phyloP scores from a whole-genome alignment of 1,140 invertebrate genomes.

The Bombus superbus region DNA sequence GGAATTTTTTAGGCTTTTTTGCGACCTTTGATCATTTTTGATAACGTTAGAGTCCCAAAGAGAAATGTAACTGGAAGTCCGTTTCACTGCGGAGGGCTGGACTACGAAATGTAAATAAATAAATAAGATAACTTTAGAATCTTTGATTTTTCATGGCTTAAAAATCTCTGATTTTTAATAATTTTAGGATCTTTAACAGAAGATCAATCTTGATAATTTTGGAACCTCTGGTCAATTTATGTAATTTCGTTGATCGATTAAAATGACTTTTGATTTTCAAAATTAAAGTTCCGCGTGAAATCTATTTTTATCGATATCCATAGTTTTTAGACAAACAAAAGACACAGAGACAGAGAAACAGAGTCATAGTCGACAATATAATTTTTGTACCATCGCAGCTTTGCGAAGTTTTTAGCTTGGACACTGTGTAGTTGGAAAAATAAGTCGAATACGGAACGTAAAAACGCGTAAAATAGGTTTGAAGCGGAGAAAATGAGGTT shows the following conservation, averaged over 20 bases:
- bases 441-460: neutral
- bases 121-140: no score
- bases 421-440: neutral
- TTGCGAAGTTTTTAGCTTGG: no score
- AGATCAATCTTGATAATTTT: neutral
- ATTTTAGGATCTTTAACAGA: neutral
- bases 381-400: no score
- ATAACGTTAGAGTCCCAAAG: neutral
- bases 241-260: neutral
- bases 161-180: neutral
- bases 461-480: neutral
- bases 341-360: no score
- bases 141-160: no score
- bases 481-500: neutral
- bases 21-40: neutral
- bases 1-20: neutral
- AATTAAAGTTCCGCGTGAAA: no score
- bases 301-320: no score
- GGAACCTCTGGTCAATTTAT: neutral
- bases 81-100: fast-evolving
- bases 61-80: no score
- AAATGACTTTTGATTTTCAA: no score
- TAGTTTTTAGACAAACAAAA: no score
- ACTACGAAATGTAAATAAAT: no score
- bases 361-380: no score